Conservation (phyloP, 2,113 vertebrate species). For the Poeciliopsis retropinna region DNA sequence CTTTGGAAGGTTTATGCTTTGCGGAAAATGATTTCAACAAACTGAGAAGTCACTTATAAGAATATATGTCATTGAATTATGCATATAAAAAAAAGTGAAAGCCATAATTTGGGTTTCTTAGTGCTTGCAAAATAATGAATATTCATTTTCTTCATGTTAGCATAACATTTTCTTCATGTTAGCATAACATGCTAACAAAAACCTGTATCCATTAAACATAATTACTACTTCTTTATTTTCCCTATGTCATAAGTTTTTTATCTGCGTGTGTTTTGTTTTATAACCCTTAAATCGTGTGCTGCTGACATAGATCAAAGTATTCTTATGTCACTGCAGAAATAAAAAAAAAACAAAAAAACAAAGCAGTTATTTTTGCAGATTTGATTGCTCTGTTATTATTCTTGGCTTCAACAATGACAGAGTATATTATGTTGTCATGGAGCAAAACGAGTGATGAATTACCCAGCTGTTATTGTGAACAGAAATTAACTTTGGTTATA, state of each 20-base stretch:
- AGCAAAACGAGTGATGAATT: background rate
- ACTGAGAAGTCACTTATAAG: background rate
- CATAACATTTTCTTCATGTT: background rate
- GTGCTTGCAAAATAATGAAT: background rate
- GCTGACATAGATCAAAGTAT: background rate
- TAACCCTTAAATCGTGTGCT: background rate
- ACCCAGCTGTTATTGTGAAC: background rate
- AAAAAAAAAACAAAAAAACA: background rate
- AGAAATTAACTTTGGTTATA: background rate
- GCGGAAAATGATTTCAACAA: background rate
- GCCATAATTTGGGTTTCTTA: background rate
- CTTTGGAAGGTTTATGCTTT: background rate
- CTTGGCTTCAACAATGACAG: background rate
- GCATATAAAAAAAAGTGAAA: background rate
- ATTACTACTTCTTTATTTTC: background rate
- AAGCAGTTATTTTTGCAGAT: background rate
- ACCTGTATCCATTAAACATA: background rate
- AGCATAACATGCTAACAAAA: background rate
- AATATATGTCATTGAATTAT: background rate
- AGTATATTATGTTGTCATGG: background rate
- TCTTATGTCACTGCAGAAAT: background rate
- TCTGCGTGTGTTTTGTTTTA: background rate
- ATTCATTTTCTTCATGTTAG: background rate
- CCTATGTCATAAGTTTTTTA: background rate
- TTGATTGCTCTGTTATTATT: background rate